Percentiles rank a stretch among this genome's conserved stretches.
Evolutionary conservation across 2,797 vertebrate genomes (phyloP).

Genomic region (Leptoclinus maculatus): DNA sequence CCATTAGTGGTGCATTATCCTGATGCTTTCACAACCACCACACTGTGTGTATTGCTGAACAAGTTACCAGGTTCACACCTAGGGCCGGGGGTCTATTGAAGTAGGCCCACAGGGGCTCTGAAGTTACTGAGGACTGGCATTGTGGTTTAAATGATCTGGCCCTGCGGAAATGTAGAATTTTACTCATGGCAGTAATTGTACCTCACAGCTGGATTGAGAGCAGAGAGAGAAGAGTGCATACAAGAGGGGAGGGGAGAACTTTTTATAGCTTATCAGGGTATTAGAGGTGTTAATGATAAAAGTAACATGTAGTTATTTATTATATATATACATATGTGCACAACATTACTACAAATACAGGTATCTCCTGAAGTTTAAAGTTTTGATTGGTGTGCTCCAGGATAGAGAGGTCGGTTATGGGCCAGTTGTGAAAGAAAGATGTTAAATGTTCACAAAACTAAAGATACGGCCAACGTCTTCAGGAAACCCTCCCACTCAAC

Average conservation of each 20-base stretch:
- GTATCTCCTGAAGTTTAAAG: not conserved
- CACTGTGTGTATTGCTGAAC: slow-evolving; percentile 65
- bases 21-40: slow-evolving; percentile 54
- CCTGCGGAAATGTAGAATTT: slow-evolving; percentile 81
- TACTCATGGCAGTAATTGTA: slow-evolving; percentile 80
- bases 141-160: slow-evolving; percentile 81
- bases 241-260: slow-evolving; percentile 25
- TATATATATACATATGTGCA: not conserved
- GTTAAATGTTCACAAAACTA: not conserved
- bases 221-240: slow-evolving; percentile 31
- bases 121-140: slow-evolving; percentile 79
- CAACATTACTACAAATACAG: not conserved
- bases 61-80: slow-evolving; percentile 70
- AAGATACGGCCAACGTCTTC: not conserved
- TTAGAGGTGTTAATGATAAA: slow-evolving; percentile 9
- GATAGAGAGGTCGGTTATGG: not conserved
- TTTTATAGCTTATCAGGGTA: slow-evolving; percentile 45
- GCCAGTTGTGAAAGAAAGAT: not conserved
- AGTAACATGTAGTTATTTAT: not conserved
- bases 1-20: slow-evolving; percentile 71
- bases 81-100: slow-evolving; percentile 64
- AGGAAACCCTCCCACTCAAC: not conserved
- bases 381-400: not conserved
- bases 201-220: slow-evolving; percentile 66
- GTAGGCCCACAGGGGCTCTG: slow-evolving; percentile 73